phyloP scores from a whole-genome alignment of 2,113 vertebrate genomes.

The Pelecanoides urinatrix region DNA sequence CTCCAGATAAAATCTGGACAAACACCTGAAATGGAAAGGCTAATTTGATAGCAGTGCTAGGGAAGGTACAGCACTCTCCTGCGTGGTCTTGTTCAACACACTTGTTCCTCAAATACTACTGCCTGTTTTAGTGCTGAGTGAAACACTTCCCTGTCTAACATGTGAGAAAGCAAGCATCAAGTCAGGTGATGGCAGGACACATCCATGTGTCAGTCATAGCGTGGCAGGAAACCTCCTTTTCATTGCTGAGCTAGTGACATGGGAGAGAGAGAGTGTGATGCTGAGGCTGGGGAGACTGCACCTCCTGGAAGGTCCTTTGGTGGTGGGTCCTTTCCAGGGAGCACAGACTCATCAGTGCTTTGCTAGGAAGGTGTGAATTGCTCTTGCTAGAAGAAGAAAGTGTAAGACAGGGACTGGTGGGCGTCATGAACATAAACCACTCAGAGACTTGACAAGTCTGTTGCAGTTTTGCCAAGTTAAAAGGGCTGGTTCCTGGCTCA shows the following conservation, averaged over 20 bases:
- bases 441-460: background rate
- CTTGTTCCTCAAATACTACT: background rate
- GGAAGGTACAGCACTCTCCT: background rate
- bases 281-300: background rate
- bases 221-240: background rate
- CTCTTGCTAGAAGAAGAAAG: background rate
- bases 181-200: rapidly evolving
- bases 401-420: conserved; percentile 8
- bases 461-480: background rate
- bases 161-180: background rate
- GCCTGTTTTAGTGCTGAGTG: background rate
- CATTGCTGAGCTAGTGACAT: background rate
- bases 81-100: background rate
- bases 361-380: background rate
- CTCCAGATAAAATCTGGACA: background rate
- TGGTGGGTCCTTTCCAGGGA: background rate
- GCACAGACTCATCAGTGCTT: background rate
- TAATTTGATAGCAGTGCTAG: background rate
- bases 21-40: background rate
- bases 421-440: background rate
- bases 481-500: background rate
- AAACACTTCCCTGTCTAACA: background rate
- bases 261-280: background rate
- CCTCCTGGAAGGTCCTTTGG: background rate
- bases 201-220: background rate